A percentile compares a stretch with the other conserved stretches of the same genome.
These are phyloP conservation scores for Drosophila aldrichi DNA, from an alignment of 2,888 invertebrate species.

Conservation along the genomic window DNA sequence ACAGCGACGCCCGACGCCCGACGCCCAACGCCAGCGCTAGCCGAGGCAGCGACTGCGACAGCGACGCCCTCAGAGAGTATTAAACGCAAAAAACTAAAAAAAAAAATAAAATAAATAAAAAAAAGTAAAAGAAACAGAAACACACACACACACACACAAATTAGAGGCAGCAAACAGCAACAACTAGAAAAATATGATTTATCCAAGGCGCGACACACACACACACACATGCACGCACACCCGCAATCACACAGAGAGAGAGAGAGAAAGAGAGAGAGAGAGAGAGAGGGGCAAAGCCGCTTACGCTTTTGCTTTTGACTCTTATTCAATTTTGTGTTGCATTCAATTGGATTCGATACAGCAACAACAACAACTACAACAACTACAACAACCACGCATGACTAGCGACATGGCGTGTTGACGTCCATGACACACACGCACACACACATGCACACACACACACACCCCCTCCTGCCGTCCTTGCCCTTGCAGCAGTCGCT, in stretches of 20 bases:
- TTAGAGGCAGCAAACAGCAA: constrained; percentile 54
- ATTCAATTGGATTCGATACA: constrained; percentile 73
- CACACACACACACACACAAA: constrained; percentile 50
- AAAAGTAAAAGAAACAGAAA: background rate
- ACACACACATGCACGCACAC: constrained; percentile 9
- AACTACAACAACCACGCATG: constrained; percentile 36
- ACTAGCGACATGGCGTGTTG: constrained; percentile 32
- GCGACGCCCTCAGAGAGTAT: constrained; percentile 75
- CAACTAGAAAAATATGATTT: constrained; percentile 65
- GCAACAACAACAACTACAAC: constrained; percentile 33
- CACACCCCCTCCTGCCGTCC: background rate
- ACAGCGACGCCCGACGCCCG: constrained; percentile 55
- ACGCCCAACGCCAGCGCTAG: constrained; percentile 23
- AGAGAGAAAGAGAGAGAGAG: background rate
- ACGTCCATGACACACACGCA: constrained; percentile 11
- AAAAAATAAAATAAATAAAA: constrained; percentile 23
- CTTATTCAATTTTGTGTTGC: constrained; percentile 77
- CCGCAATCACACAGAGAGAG: background rate
- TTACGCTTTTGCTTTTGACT: constrained; percentile 76
- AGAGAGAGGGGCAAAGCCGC: constrained; percentile 57
- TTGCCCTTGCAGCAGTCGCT: background rate
- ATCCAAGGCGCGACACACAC: constrained; percentile 51
- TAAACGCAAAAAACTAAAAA: constrained; percentile 67
- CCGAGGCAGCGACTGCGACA: constrained; percentile 26
- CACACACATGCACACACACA: too few species aligned